phyloP scores from a whole-genome alignment of 2,888 invertebrate species.

The Drosophila pseudotalamancana region DNA sequence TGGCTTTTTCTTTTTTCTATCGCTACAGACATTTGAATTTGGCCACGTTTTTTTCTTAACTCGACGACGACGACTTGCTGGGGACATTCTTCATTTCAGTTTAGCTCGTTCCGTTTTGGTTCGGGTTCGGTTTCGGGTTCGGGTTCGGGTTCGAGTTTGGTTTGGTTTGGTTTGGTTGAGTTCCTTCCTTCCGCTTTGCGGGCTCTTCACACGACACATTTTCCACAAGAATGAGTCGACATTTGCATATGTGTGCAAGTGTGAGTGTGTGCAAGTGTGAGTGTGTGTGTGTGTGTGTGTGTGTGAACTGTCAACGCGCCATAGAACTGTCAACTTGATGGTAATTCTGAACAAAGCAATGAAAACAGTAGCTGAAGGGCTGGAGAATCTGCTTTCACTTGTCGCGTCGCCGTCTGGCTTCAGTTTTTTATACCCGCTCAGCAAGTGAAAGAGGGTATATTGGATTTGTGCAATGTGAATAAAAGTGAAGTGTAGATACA shows the following conservation, averaged over 20 bases:
- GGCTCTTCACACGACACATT: conserved; percentile 67
- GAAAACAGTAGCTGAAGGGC: conserved; percentile 55
- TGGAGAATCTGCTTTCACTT: conserved; percentile 44
- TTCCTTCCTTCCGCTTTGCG: conserved; percentile 78
- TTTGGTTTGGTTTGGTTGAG: conserved; percentile 38
- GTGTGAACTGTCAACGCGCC: conserved; percentile 81
- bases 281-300: conserved; percentile 43
- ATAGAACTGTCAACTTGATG: conserved; percentile 82
- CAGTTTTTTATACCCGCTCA: not conserved
- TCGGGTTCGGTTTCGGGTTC: conserved; percentile 14
- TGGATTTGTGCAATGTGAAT: no score
- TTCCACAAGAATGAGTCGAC: conserved; percentile 76
- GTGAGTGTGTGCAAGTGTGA: conserved; percentile 20
- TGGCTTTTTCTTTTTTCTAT: no score
- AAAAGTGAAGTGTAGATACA: no score
- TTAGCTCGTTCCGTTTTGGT: conserved; percentile 31
- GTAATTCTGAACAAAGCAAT: conserved; percentile 77
- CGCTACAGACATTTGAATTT: conserved; percentile 41
- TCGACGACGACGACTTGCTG: conserved; percentile 21
- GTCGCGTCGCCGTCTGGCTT: conserved; percentile 55
- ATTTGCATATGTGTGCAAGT: conserved; percentile 74
- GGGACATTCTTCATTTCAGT: conserved; percentile 73
- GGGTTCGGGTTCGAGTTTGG: no score
- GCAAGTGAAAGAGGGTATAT: no score
- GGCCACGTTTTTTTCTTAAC: conserved; percentile 27